Evolutionary conservation across 2,113 vertebrate genomes (phyloP).

Genomic region (Hyperopisus bebe): DNA sequence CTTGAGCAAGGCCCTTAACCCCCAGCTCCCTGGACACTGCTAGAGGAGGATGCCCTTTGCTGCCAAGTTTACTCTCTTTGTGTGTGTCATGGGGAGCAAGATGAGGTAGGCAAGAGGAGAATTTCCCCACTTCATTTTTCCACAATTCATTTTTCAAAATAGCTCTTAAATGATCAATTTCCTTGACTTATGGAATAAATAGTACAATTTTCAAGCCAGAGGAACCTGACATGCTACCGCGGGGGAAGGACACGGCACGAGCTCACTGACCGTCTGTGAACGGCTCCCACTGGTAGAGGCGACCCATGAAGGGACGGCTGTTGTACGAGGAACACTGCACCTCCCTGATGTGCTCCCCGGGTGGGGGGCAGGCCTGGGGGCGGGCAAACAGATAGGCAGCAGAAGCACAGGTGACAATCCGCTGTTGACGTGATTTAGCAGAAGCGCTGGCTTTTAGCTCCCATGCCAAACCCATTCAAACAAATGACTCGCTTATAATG

Average conservation of each 20-base stretch:
- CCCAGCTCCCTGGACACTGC: too few relatives aligned
- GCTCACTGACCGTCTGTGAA: slow-evolving; percentile 81
- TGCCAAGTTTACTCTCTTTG: neutral
- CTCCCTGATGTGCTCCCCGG: slow-evolving; percentile 76
- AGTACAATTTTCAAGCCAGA: neutral
- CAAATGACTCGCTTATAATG: neutral
- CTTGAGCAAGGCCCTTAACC: neutral
- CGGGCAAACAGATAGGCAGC: slow-evolving; percentile 6
- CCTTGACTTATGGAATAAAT: neutral
- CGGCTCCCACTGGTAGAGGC: slow-evolving; percentile 91
- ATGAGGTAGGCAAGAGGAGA: neutral
- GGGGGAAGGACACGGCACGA: neutral
- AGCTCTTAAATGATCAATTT: neutral
- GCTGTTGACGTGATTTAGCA: neutral
- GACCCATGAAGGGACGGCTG: slow-evolving; percentile 90
- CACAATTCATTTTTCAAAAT: neutral
- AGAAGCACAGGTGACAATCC: slow-evolving; percentile 27
- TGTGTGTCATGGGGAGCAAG: neutral
- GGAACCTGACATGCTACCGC: neutral
- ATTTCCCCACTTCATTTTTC: neutral
- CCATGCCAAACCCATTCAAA: neutral
- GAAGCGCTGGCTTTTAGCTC: neutral
- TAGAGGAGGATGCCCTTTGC: neutral
- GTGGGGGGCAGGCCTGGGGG: slow-evolving; percentile 75
- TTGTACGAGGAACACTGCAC: slow-evolving; percentile 88